A percentile compares a stretch with the other conserved stretches of the same genome.
These are phyloP conservation scores for Aporophyla nigra DNA, from an alignment of 2,888 invertebrate species.

Conservation along the genomic window DNA sequence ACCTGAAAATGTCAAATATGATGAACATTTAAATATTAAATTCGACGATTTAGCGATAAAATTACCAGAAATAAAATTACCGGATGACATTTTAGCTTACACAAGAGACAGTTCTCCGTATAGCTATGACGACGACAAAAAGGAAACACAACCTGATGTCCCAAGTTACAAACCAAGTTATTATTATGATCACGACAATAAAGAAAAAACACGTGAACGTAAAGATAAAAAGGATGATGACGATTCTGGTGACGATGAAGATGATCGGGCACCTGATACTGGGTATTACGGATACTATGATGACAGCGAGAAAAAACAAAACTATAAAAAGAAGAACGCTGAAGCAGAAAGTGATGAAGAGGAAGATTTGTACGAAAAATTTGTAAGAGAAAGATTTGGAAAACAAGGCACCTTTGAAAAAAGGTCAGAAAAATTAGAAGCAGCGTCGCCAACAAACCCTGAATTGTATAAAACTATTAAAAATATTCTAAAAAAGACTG, in stretches of 20 bases:
- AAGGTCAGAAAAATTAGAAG: conserved; percentile 79
- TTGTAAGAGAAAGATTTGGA: conserved; percentile 87
- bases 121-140: conserved; percentile 69
- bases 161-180: conserved; percentile 67
- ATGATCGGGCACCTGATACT: conserved; percentile 64
- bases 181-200: conserved; percentile 72
- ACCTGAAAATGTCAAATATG: conserved; percentile 77
- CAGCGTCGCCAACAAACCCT: conserved; percentile 74
- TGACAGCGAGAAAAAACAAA: conserved; percentile 69
- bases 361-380: conserved; percentile 87
- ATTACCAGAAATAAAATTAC: conserved; percentile 87
- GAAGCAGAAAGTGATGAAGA: conserved; percentile 74
- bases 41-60: conserved; percentile 85
- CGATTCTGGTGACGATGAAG: conserved; percentile 55
- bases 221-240: conserved; percentile 63
- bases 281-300: conserved; percentile 66
- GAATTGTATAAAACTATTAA: conserved; percentile 80
- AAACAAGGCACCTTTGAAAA: conserved; percentile 81
- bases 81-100: conserved; percentile 85
- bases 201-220: conserved; percentile 58
- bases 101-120: conserved; percentile 75
- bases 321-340: conserved; percentile 73
- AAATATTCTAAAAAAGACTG: conserved; percentile 84
- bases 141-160: conserved; percentile 54
- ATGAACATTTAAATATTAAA: conserved; percentile 84